Conservation (phyloP, 2,797 vertebrate genomes). For the Psittacula echo region DNA sequence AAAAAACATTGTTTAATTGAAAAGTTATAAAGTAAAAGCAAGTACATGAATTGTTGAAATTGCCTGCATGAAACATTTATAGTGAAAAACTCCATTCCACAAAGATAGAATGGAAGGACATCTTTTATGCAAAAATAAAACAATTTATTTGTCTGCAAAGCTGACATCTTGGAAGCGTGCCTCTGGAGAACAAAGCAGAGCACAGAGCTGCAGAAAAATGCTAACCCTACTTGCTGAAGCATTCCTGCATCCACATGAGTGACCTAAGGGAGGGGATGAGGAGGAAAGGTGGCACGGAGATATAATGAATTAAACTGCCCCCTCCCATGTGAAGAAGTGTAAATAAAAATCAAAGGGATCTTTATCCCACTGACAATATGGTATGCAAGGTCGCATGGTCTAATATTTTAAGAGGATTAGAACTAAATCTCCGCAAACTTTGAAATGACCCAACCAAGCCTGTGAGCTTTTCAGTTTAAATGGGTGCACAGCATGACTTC, state of each 20-base stretch:
- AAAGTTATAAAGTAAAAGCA: slow-evolving; percentile 69
- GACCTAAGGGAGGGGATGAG: slow-evolving; percentile 10
- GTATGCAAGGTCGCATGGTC: slow-evolving; percentile 70
- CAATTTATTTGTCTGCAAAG: slow-evolving; percentile 31
- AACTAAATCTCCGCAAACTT: slow-evolving; percentile 73
- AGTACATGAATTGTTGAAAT: slow-evolving; percentile 57
- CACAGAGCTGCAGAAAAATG: slow-evolving; percentile 12
- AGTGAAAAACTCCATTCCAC: slow-evolving; percentile 47
- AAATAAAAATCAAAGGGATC: slow-evolving; percentile 71
- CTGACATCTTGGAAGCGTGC: background rate
- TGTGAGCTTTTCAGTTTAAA: slow-evolving; percentile 73
- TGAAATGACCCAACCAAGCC: slow-evolving; percentile 73
- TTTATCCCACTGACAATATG: slow-evolving; percentile 64
- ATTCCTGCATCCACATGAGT: slow-evolving; percentile 27
- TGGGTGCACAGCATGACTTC: slow-evolving; percentile 59
- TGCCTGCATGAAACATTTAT: slow-evolving; percentile 71
- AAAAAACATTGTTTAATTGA: slow-evolving; percentile 67
- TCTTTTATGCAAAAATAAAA: slow-evolving; percentile 51
- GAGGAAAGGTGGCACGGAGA: slow-evolving; percentile 20
- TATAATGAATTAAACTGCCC: slow-evolving; percentile 46
- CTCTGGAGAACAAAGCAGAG: slow-evolving; percentile 21
- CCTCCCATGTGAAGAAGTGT: slow-evolving; percentile 45
- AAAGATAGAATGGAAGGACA: slow-evolving; percentile 33
- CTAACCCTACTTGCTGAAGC: background rate
- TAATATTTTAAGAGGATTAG: slow-evolving; percentile 82